Base-by-base conservation (phyloP, 1,140 invertebrate genomes). In the Macrocentrus cingulum region DNA sequence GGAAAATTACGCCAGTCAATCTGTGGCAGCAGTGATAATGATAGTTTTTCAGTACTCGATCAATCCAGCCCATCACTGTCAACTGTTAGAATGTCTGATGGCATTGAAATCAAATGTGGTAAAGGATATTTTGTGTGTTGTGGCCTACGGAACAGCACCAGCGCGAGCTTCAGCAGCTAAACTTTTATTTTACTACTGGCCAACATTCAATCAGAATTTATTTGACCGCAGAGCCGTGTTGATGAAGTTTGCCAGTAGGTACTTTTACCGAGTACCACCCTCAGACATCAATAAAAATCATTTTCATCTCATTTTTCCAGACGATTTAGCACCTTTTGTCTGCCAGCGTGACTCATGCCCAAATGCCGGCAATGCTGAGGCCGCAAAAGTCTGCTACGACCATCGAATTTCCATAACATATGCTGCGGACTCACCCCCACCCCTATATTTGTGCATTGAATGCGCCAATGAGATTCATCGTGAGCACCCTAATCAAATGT, bases 141-240 rank as follows among this genome's bases (percentile, higher is more conserved):
- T 99, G 62, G 97, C 97, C 8, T 96, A 99, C 77, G 97, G 97
- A 9, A 97, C 97, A 1, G 88, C 92, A 53, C 87, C 89, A 45
- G 92, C 96, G 0, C 81, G 95, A 57, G 86, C 92, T 44, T 93
- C 95, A 1, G 97, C 97, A 13, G 94, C 94, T 37, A 97, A 98
- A 81, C 82, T 99, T 19, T 83, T 99, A 13, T 99, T 99, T 78
- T 95, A 98, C 80, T 99, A 99, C 75, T 99, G 97, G 96, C 97
- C 97, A n/a, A 90, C 95, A 1, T 91, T 98, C 64, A 97, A 98
- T 81, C 91, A 95, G 15, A 91, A 91, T 69, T 84, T 96, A 1
- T 91, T 95, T 68, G 96, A 98, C 73, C 84, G 94, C 41, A 90
- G 92, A 70, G 89, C 91, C 0, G 84, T 95, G 29, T 87, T 95